A percentile compares a stretch with the other conserved stretches of the same genome.
These are phyloP conservation scores for Tiaroga cobitis DNA, from an alignment of 2,797 vertebrate genomes.

Conservation along the genomic window DNA sequence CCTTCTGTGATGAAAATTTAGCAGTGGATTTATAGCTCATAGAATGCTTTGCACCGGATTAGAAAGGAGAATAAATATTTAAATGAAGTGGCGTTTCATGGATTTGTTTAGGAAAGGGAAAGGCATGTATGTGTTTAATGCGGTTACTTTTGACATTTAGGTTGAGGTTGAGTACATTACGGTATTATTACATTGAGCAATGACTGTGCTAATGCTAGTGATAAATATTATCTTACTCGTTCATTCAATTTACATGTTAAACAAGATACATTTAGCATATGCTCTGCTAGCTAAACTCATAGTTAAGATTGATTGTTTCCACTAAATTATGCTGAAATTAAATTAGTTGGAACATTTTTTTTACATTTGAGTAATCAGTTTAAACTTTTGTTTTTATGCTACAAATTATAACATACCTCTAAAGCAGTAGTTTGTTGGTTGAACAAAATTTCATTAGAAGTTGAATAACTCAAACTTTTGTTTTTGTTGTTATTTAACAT, in stretches of 20 bases:
- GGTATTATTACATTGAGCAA: not conserved
- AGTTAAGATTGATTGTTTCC: not conserved
- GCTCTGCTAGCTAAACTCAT: not conserved
- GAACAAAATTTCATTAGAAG: not conserved
- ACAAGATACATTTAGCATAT: not conserved
- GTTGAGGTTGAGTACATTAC: not conserved
- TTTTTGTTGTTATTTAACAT: not conserved
- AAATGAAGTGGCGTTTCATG: not conserved
- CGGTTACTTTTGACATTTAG: not conserved
- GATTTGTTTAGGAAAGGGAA: not conserved
- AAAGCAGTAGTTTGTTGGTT: not conserved
- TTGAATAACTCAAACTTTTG: not conserved
- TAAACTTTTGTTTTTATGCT: not conserved
- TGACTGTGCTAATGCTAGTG: not conserved
- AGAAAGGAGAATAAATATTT: not conserved
- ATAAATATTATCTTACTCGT: not conserved
- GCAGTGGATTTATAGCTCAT: not conserved
- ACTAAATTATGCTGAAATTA: not conserved
- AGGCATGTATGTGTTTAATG: not conserved
- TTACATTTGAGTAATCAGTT: not conserved
- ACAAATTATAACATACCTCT: not conserved
- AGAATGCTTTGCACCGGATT: not conserved
- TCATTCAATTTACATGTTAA: not conserved
- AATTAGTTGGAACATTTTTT: not conserved
- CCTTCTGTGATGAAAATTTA: not conserved